Evolutionary conservation across 2,888 invertebrate species (phyloP).

Genomic region (Cantharis flavilabris): DNA sequence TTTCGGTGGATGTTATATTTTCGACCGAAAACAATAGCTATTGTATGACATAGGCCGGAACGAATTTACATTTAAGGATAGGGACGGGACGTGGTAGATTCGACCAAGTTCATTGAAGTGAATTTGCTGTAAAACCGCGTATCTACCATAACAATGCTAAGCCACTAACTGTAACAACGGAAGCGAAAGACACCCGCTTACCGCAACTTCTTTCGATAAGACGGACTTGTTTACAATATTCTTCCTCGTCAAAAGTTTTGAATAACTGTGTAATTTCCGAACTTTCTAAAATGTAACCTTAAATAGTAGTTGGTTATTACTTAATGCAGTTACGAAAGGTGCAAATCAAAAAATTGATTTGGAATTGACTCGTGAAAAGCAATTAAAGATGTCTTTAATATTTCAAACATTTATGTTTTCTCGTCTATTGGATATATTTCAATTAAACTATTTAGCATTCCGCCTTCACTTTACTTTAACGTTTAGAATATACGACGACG

Average conservation of each 20-base stretch:
- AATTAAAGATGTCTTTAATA: neutral
- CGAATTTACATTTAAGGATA: constrained; percentile 25
- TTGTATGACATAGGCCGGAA: constrained; percentile 22
- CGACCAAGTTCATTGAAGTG: constrained; percentile 13
- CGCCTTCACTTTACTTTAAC: constrained; percentile 4
- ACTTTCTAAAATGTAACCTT: neutral
- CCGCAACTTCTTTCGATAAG: constrained; percentile 18
- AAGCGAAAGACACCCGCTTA: constrained; percentile 25
- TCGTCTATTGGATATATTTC: constrained; percentile 1
- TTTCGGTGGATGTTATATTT: constrained; percentile 18
- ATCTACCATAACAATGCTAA: constrained; percentile 19
- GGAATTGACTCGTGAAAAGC: neutral
- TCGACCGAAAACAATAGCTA: constrained; percentile 21
- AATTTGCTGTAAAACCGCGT: constrained; percentile 23
- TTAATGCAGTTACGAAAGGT: neutral
- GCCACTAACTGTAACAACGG: constrained; percentile 21
- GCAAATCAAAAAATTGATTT: neutral
- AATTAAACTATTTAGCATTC: constrained; percentile 17
- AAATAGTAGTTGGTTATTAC: neutral
- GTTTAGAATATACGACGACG: constrained; percentile 9
- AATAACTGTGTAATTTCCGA: neutral
- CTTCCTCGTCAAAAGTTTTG: neutral
- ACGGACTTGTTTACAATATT: constrained; percentile 1
- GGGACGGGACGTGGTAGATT: constrained; percentile 7
- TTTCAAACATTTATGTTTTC: neutral